Evolutionary conservation across 2,113 vertebrate genomes (phyloP), one percentile per base, ranked within the genome.

Genomic region (Poicephalus gulielmi): DNA sequence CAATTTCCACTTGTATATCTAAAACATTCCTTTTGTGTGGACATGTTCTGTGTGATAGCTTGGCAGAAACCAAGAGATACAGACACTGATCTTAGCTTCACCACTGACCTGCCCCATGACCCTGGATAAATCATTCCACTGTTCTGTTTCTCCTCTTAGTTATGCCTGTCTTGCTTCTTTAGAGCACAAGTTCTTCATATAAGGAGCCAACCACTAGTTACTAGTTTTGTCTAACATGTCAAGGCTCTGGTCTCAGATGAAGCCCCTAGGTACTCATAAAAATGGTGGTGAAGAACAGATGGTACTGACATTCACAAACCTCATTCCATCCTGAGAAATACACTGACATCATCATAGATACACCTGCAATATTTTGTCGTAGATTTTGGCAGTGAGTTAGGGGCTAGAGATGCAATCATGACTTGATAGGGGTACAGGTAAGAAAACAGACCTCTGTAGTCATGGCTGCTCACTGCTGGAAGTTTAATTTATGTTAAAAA

Each of bases 81-180:
- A 95, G 89, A 92, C 95, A 88, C 79, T 95, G 86, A 94, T 95
- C 94, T 93, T 33, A 62, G 69, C 88, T 91, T 84, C 0, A 2
- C 88, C 47, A 44, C 83, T 95, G 94, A 97, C 92, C 88, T 28
- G 66, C 86, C 83, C 88, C 3, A 2, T 93, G 94, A 96, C 95
- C 94, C 91, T 10, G 59, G 92, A 93, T 95, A 96, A 95, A 93
- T 96, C 95, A 94, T 96, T 93, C 78, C 86, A 69, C 71, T 84
- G 83, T 22, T 96, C 92, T 86, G 80, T 53, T 96, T 95, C 88
- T 93, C 69, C 68, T 95, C 92, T 83, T 47, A 18, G 50, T 74
- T 90, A 44, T 88, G 83, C 73, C 68, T 93, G 93, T 84, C 57
- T 84, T 64, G 44, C 73, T 52, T 70, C 79, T 83, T 89, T 17